Evolutionary conservation across 2,888 invertebrate genomes (phyloP).

Genomic region (Melanchra persicariae): DNA sequence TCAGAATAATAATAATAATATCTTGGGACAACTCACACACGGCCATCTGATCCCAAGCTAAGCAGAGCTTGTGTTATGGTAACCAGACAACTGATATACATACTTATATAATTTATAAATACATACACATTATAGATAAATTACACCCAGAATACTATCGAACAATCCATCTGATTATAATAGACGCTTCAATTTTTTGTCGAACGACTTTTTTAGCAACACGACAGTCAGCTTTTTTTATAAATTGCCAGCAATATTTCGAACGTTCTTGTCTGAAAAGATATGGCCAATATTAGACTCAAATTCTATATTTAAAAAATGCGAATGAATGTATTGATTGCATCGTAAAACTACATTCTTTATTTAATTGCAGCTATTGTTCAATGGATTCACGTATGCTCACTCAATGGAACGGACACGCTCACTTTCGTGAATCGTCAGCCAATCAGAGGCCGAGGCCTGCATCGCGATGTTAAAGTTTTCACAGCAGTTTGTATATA

Average conservation of each 20-base stretch:
- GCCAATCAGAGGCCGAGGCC: slow-evolving; percentile 73
- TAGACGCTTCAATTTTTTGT: slow-evolving; percentile 26
- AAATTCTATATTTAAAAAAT: background rate
- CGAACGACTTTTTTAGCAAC: slow-evolving; percentile 14
- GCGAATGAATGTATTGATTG: background rate
- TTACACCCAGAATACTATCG: background rate
- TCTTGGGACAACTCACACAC: too few species aligned
- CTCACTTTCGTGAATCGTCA: slow-evolving; percentile 55
- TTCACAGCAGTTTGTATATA: slow-evolving; percentile 68
- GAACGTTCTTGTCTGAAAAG: too few species aligned
- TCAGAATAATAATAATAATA: too few species aligned
- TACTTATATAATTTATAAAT: too few species aligned
- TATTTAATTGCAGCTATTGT: slow-evolving; percentile 37
- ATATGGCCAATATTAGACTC: background rate
- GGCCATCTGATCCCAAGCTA: too few species aligned
- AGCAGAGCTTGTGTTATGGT: too few species aligned
- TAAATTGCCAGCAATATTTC: background rate
- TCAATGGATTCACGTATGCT: slow-evolving; percentile 33
- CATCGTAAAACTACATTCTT: background rate
- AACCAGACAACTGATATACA: too few species aligned
- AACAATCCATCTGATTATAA: slow-evolving; percentile 1
- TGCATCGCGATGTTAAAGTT: slow-evolving; percentile 79
- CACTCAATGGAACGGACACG: slow-evolving; percentile 62
- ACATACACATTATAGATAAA: too few species aligned
- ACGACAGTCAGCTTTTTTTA: slow-evolving; percentile 3